These are phyloP conservation scores for Coelogynopora nodosa DNA, from an alignment of 2,888 invertebrate genomes.

Conservation along the genomic window DNA sequence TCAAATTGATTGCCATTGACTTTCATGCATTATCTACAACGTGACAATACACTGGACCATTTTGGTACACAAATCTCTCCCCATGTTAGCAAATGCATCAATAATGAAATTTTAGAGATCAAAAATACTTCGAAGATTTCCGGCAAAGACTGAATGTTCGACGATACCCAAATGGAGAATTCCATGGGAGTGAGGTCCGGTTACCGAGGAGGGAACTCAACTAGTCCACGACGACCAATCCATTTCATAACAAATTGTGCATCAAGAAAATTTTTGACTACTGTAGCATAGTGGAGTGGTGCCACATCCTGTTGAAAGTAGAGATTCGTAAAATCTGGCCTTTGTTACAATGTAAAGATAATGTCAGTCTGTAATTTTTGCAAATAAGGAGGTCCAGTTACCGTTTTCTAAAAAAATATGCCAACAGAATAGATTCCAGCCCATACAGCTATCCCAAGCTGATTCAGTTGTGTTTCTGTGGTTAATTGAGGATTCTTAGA, in stretches of 20 bases:
- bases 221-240: background rate
- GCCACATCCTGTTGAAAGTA: constrained; percentile 22
- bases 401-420: background rate
- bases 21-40: background rate
- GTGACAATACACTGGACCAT: background rate
- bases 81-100: too few species aligned
- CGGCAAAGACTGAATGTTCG: background rate
- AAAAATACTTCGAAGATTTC: too few species aligned
- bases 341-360: background rate
- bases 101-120: too few species aligned
- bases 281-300: background rate
- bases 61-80: background rate
- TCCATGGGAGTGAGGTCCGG: background rate
- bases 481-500: too few species aligned
- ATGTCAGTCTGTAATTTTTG: constrained; percentile 6
- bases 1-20: background rate
- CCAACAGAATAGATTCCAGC: background rate
- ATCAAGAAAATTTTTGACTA: background rate
- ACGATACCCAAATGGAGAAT: background rate
- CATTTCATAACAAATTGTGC: background rate
- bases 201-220: background rate
- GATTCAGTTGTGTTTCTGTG: too few species aligned
- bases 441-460: too few species aligned
- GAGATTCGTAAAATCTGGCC: background rate
- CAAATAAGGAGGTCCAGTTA: background rate